A percentile compares a stretch with the other conserved stretches of the same genome.
These are phyloP conservation scores for Sus scrofa DNA, from an alignment of 2,113 vertebrate genomes.

Conservation along the genomic window T2T-Sscrofa CM000829.6:27882001-27882500, in stretches of 20 bases:
- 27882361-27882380: not conserved
- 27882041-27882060: not conserved
- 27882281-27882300: too few species aligned
- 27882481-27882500: not conserved
- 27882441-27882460: not conserved
- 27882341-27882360: not conserved
- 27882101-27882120: too few species aligned
- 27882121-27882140: too few species aligned
- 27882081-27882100: not conserved
- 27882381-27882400: not conserved
- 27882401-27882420: not conserved
- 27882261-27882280: too few species aligned
- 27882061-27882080: not conserved
- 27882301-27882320: not conserved
- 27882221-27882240: too few species aligned
- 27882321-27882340: conserved; percentile 1
- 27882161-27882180: too few species aligned
- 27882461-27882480: not conserved
- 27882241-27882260: too few species aligned
- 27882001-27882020: not conserved
- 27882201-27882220: too few species aligned
- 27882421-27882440: not conserved
- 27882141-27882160: too few species aligned
- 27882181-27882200: too few species aligned
- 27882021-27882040: not conserved